Evolutionary conservation across 2,888 invertebrate species (phyloP).

Genomic region (Dascillus cervinus): DNA sequence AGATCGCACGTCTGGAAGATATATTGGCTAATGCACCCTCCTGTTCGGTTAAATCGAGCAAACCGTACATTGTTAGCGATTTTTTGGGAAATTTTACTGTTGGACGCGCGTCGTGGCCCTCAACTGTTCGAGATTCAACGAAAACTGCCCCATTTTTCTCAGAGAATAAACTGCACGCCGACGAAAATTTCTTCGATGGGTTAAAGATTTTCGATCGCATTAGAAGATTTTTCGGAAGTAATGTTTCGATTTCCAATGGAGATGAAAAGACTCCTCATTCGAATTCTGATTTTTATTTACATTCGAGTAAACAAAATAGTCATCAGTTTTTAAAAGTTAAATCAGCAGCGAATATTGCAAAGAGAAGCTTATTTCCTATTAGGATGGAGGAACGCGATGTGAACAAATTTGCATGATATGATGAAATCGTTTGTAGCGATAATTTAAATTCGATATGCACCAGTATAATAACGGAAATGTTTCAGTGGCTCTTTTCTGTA

Average conservation of each 20-base stretch:
- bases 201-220: constrained; percentile 26
- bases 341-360: too few species aligned
- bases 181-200: constrained; percentile 16
- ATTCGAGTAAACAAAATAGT: too few species aligned
- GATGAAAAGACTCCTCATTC: constrained; percentile 10
- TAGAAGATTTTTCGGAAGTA: constrained; percentile 30
- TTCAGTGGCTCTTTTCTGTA: too few species aligned
- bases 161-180: constrained; percentile 22
- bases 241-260: constrained; percentile 21
- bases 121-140: constrained; percentile 5
- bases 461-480: too few species aligned
- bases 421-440: too few species aligned
- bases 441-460: too few species aligned
- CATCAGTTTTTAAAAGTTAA: too few species aligned
- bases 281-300: constrained; percentile 12
- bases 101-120: constrained; percentile 30
- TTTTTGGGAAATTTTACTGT: constrained; percentile 4
- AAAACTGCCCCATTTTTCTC: constrained; percentile 20
- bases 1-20: constrained; percentile 67
- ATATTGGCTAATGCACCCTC: constrained; percentile 42
- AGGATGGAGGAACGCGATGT: too few species aligned
- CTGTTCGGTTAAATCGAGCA: constrained; percentile 6
- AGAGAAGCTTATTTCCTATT: too few species aligned
- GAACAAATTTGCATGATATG: too few species aligned
- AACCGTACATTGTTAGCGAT: constrained; percentile 3